Base-by-base conservation (phyloP, 2,797 vertebrate genomes). In the Hydrocynus forskahlii region DNA sequence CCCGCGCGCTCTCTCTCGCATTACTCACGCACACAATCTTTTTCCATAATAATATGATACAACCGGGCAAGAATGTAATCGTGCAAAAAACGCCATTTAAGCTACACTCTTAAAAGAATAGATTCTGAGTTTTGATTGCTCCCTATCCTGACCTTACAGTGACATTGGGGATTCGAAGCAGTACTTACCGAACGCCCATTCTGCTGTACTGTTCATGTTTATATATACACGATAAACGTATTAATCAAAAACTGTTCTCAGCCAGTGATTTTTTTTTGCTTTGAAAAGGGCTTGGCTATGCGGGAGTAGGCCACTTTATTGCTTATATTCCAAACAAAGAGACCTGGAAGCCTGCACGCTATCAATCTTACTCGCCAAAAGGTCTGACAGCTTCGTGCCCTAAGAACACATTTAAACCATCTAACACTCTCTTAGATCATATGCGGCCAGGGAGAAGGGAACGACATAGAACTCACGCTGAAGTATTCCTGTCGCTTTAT, bases 271-370 rank as follows among this genome's bases (percentile, higher is more conserved):
- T 62, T 72, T 66, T 81, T 38, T 40, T 40, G 35, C 17, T 35
- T 43, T 19, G 43, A 79, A 68, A 68, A 74, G 85, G 87, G 86
- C 87, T 86, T 79, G 81, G 90, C 87, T 90, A 91, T 89, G 82
- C 87, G 87, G 92, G 89, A 87, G 88, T 88, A 87, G 90, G 88
- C 88, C 88, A 91, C 92, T 94, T 94, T 94, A 96, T 97, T 96
- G 96, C 97, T 95, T 95, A 93, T 96, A 95, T 96, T 97, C 96
- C 95, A 97, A 98, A 99, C 97, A 99, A 99, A 98, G 97, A 96
- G 94, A 94, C 92, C 92, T 93, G 94, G 95, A 94, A 97, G 95
- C 93, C 96, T 96, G 96, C 81, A 93, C 88, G 93, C 89, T 95
- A 99, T 99, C 97, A 98, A 98, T 99, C 97, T 99, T 97, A 93